Evolutionary conservation across 2,797 vertebrate species (phyloP).

Genomic region (Buphagus erythrorhynchus): DNA sequence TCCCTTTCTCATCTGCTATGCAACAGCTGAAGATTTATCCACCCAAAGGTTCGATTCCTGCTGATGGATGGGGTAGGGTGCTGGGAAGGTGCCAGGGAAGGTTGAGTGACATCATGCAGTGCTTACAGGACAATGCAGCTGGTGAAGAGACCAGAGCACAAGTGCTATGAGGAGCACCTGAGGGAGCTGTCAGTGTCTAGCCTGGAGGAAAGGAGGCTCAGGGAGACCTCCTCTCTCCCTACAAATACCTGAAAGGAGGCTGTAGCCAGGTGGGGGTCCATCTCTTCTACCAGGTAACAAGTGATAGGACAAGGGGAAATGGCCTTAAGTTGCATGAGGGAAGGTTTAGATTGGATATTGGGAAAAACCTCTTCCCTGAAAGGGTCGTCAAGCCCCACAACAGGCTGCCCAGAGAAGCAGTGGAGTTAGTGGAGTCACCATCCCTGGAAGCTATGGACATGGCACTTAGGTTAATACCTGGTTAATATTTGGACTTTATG

Average conservation of each 20-base stretch:
- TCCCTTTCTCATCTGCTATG: neutral
- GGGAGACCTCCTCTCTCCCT: neutral
- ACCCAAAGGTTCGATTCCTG: neutral
- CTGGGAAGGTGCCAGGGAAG: neutral
- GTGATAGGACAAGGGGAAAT: neutral
- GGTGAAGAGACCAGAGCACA: neutral
- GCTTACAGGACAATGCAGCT: neutral
- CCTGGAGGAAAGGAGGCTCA: neutral
- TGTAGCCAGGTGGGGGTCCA: too few species aligned
- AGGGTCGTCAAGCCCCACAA: neutral
- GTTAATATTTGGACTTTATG: neutral
- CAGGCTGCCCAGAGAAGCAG: neutral
- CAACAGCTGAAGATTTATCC: neutral
- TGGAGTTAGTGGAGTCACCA: neutral
- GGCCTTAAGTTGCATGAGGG: neutral
- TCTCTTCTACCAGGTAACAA: neutral
- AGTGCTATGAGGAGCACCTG: neutral
- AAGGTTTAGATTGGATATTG: neutral
- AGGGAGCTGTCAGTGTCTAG: rapidly evolving
- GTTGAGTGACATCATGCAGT: neutral
- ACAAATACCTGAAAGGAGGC: neutral
- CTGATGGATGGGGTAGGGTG: neutral
- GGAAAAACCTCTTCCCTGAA: neutral
- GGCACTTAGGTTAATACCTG: neutral
- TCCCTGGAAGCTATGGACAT: rapidly evolving